Base-by-base conservation (phyloP, 2,113 vertebrate species). In the Daboia siamensis region DNA sequence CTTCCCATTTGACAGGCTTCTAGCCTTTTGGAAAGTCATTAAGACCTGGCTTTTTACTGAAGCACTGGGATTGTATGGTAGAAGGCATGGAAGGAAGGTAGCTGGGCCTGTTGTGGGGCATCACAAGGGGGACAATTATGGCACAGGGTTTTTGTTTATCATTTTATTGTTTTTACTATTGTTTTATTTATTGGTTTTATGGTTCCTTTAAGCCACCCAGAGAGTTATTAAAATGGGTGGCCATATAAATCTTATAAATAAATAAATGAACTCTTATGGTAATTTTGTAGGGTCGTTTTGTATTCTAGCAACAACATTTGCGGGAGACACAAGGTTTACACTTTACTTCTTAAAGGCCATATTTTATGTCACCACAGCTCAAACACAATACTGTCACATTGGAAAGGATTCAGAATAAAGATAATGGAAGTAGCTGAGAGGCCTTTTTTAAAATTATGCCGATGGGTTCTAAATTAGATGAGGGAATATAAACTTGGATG, bases 351-450 rank as follows among this genome's bases (percentile, higher is more conserved):
- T 89, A 59, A 29, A 56, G 20, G 29, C 54, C 23, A 59, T 33
- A 92, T 51, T 52, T 48, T 48, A 56, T 52, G 64, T 29, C 17
- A 39, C 39, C 39, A 89, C 17, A 56, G 64, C 57, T 89, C 91
- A 92, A 57, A 29, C 57, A 48, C 3, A 44, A 89, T 46, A 92
- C 57, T 84, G 64, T 44, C n/a, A 51, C 55, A 11, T 23, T 89
- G 87, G 91, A 92, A 89, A 92, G 52, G 87, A 89, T 92, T 92
- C 91, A 87, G 46, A 54, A 10, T n/a, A 87, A 29, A 87, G 46
- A 39, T 84, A 3, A 59, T 84, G 48, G 59, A n/a, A 80, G 87
- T 54, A 48, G 61, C 33, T 64, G 21, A 48, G 26, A 61, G 29
- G 85, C 11, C 46, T 74, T 55, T 54, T 24, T 29, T 46, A 13